Conservation (phyloP, 2,888 invertebrate species). For the Anagyrus pseudococci region DNA sequence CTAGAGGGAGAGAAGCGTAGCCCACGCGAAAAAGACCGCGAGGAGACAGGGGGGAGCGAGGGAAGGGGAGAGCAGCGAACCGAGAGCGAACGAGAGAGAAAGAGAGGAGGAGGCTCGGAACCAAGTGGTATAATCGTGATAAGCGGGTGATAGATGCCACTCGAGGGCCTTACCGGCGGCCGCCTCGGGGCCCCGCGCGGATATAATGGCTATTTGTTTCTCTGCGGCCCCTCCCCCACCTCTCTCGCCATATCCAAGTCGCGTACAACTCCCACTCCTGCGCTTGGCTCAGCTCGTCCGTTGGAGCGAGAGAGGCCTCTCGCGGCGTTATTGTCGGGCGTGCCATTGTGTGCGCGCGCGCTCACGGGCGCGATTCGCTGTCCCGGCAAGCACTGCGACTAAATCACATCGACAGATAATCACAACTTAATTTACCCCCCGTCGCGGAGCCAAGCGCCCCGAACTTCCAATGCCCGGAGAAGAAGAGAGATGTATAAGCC, state of each 20-base stretch:
- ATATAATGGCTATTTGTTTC: slow-evolving; percentile 62
- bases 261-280: not conserved
- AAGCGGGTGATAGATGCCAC: slow-evolving; percentile 62
- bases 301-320: slow-evolving; percentile 16
- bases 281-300: not conserved
- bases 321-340: slow-evolving; percentile 9
- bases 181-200: slow-evolving; percentile 39
- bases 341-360: slow-evolving; percentile 23
- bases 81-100: slow-evolving; percentile 14
- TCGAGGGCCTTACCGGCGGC: slow-evolving; percentile 56
- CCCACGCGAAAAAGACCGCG: no score
- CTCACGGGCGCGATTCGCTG: slow-evolving; percentile 10
- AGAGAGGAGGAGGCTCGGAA: slow-evolving; percentile 43
- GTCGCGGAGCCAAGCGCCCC: no score
- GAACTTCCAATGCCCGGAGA: no score
- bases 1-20: no score
- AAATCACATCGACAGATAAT: slow-evolving; percentile 62
- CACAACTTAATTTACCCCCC: slow-evolving; percentile 62
- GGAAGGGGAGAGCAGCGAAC: not conserved
- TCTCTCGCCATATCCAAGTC: slow-evolving; percentile 15
- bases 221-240: slow-evolving; percentile 45
- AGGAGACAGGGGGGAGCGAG: not conserved
- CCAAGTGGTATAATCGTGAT: slow-evolving; percentile 62
- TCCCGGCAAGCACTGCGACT: slow-evolving; percentile 45
- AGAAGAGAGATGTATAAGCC: no score